Percentiles rank a stretch among this genome's conserved stretches.
Evolutionary conservation across 2,113 vertebrate species (phyloP).

Genomic region (Nothocercus nigrocapillus): DNA sequence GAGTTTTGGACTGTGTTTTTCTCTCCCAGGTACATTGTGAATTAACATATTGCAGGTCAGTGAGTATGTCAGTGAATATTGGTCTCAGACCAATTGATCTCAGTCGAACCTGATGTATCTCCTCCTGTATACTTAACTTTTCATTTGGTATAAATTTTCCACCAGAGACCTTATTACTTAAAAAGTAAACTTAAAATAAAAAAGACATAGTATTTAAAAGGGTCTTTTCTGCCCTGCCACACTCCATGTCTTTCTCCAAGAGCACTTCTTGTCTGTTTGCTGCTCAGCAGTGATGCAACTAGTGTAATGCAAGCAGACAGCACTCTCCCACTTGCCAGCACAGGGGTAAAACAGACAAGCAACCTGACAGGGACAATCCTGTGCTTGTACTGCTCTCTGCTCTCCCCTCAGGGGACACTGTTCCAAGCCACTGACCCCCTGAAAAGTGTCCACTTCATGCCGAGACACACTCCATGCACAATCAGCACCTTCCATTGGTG

Average conservation of each 20-base stretch:
- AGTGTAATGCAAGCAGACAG: not conserved
- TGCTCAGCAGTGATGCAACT: not conserved
- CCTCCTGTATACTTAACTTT: not conserved
- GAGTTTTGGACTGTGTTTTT: not conserved
- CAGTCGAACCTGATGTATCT: not conserved
- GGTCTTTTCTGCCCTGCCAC: not conserved
- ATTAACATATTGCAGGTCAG: not conserved
- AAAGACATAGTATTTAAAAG: not conserved
- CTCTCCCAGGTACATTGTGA: not conserved
- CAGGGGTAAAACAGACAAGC: not conserved
- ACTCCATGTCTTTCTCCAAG: not conserved
- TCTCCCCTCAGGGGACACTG: not conserved
- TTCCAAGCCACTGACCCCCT: conserved; percentile 9
- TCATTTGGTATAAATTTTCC: conserved; percentile 19
- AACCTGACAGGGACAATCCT: not conserved
- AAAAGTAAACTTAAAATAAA: too few species aligned
- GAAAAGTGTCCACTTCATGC: not conserved
- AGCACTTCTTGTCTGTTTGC: not conserved
- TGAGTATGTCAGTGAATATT: not conserved
- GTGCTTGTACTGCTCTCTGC: not conserved
- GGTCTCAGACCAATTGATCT: not conserved
- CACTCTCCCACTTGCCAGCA: not conserved
- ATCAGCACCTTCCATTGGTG: not conserved
- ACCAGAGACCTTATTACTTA: not conserved
- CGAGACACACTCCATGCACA: not conserved